A percentile compares a stretch with the other conserved stretches of the same genome.
These are phyloP conservation scores for Ophiothrix spiculata DNA, from an alignment of 35 echinoderm and acorn worm genomes.

Conservation along the genomic window DNA sequence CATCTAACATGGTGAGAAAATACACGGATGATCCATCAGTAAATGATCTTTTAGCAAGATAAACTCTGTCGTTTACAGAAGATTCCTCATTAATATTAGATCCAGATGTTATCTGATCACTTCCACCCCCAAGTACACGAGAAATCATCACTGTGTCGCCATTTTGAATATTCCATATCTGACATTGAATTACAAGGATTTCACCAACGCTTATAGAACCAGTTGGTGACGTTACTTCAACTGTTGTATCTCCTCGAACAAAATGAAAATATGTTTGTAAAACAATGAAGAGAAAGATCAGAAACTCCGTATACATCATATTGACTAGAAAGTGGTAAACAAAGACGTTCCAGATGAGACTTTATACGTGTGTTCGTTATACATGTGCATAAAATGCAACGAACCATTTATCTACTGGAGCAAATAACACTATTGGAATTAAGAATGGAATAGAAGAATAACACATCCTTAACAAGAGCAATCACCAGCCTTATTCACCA, in stretches of 20 bases:
- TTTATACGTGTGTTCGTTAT: too few relatives aligned
- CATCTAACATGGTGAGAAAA: not conserved
- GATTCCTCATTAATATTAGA: not conserved
- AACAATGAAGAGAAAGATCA: too few relatives aligned
- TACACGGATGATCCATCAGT: not conserved
- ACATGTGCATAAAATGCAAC: too few relatives aligned
- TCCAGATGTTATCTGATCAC: not conserved
- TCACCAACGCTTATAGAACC: not conserved
- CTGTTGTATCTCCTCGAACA: not conserved
- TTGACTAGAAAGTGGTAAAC: too few relatives aligned
- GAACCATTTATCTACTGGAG: too few relatives aligned
- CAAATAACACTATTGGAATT: too few relatives aligned
- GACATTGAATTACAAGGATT: not conserved
- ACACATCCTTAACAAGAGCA: too few relatives aligned
- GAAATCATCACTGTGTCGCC: not conserved
- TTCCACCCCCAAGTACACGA: not conserved
- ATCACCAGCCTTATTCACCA: too few relatives aligned
- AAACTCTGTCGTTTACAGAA: not conserved
- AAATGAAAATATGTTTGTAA: too few relatives aligned
- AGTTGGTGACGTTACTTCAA: not conserved
- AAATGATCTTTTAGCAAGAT: not conserved
- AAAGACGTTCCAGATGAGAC: too few relatives aligned
- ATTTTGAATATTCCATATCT: not conserved
- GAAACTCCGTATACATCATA: too few relatives aligned
- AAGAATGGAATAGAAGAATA: too few relatives aligned